These are phyloP conservation scores for Calvadosia cruxmelitensis DNA, from an alignment of 30 jellyfish, hydroid and myxozoan genomes.

Conservation along the genomic window DNA sequence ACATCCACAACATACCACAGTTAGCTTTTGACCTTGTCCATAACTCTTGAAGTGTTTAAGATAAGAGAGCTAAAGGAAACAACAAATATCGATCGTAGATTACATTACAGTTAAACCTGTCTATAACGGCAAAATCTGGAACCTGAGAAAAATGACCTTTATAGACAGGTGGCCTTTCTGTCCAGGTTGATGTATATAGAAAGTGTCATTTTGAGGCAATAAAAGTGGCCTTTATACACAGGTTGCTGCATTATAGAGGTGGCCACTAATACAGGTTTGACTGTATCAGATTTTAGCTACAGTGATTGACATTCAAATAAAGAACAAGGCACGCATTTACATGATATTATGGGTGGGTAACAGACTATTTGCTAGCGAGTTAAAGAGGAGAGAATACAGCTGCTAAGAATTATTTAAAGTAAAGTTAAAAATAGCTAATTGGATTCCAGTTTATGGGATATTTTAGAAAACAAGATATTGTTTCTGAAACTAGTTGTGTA, in stretches of 20 bases:
- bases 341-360: background rate
- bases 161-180: slow-evolving; percentile 1
- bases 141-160: background rate
- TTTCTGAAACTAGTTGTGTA: too few species aligned
- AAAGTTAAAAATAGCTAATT: slow-evolving; percentile 33
- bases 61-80: background rate
- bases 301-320: too few species aligned
- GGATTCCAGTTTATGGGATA: slow-evolving; percentile 19
- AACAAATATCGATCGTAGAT: background rate
- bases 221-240: background rate
- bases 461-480: too few species aligned
- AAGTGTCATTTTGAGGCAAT: background rate
- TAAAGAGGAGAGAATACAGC: background rate
- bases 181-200: background rate
- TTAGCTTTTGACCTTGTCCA: background rate
- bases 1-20: background rate
- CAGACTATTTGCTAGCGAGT: background rate
- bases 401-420: too few species aligned
- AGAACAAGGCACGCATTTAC: background rate
- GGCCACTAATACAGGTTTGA: background rate
- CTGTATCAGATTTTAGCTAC: background rate
- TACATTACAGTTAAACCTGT: background rate
- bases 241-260: background rate
- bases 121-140: background rate
- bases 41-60: background rate